Conservation (phyloP, 2,888 invertebrate genomes). For the Agrochola macilenta region DNA sequence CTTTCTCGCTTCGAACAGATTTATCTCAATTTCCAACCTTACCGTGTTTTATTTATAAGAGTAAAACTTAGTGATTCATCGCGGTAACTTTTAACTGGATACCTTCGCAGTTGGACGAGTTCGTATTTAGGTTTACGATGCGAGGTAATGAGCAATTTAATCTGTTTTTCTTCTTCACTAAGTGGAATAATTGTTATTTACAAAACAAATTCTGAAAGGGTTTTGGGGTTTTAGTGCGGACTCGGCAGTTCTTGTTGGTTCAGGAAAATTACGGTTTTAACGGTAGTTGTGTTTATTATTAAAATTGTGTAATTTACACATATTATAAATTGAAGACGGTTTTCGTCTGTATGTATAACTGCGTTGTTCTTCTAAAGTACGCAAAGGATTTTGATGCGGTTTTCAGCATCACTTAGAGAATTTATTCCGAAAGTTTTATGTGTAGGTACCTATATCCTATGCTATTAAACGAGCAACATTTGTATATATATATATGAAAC, state of each 20-base stretch:
- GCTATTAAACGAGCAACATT: no score
- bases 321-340: neutral
- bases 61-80: constrained; percentile 62
- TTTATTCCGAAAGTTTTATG: neutral
- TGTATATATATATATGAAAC: no score
- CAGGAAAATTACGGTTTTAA: neutral
- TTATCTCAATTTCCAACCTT: constrained; percentile 52
- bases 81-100: constrained; percentile 54
- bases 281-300: neutral
- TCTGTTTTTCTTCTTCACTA: constrained; percentile 50
- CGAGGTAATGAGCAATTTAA: constrained; percentile 56
- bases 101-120: constrained; percentile 49
- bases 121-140: constrained; percentile 65
- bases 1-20: constrained; percentile 29
- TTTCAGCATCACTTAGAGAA: no score
- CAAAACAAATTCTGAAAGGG: constrained; percentile 28
- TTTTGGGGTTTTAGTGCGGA: constrained; percentile 11
- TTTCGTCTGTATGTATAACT: neutral
- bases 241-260: neutral
- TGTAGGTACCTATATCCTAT: neutral
- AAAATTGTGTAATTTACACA: constrained; percentile 2
- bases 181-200: constrained; percentile 54
- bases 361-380: neutral
- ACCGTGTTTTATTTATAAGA: constrained; percentile 58
- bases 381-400: no score